These are phyloP conservation scores for Melieria picta DNA, from an alignment of 2,888 invertebrate species.

Conservation along the genomic window DNA sequence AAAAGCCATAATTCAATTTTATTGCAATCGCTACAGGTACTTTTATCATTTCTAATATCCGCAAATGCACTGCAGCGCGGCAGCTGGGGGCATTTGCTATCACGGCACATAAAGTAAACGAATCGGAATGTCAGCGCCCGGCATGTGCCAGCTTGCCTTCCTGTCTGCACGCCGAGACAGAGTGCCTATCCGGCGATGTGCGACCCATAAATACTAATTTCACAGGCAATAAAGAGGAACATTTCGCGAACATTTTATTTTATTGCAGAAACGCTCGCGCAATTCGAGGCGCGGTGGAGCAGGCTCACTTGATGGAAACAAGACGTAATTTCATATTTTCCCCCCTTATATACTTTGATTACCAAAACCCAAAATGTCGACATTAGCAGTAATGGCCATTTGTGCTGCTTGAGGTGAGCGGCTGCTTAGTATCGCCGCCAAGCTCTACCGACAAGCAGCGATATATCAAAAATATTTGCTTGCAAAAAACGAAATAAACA, in stretches of 20 bases:
- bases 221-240: conserved; percentile 65
- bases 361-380: too few species aligned
- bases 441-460: conserved; percentile 16
- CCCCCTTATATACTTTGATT: too few species aligned
- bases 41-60: conserved; percentile 63
- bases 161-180: conserved; percentile 1
- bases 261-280: conserved; percentile 21
- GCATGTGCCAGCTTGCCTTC: conserved; percentile 28
- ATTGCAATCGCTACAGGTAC: conserved; percentile 63
- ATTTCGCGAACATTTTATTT: conserved; percentile 49
- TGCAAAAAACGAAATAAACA: neutral
- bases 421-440: conserved; percentile 12
- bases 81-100: conserved; percentile 14
- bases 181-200: conserved; percentile 30
- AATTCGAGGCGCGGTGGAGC: too few species aligned
- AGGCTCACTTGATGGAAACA: too few species aligned
- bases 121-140: conserved; percentile 21
- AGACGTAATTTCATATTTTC: too few species aligned
- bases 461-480: conserved; percentile 20
- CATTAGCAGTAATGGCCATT: too few species aligned
- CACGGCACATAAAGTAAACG: conserved; percentile 27
- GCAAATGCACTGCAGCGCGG: conserved; percentile 17
- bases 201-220: conserved; percentile 65
- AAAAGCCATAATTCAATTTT: conserved; percentile 64
- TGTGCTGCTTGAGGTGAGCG: neutral